Conservation (phyloP, 2,113 vertebrate genomes). For the Dipodomys ordii region DNA sequence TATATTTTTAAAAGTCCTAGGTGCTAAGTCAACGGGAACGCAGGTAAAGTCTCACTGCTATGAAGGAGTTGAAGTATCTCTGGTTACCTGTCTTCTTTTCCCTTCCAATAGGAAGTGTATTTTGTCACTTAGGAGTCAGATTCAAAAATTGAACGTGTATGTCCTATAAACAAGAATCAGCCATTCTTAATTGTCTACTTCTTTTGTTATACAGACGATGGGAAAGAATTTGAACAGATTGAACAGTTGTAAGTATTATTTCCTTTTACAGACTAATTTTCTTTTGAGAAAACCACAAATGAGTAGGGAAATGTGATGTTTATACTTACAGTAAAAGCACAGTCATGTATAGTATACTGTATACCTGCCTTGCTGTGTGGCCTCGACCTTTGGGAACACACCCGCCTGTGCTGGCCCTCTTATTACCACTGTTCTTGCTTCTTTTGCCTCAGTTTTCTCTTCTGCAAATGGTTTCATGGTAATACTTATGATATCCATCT, state of each 20-base stretch:
- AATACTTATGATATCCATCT: background rate
- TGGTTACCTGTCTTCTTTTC: rapidly evolving
- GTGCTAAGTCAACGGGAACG: background rate
- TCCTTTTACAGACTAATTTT: conserved; percentile 38
- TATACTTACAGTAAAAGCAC: no score
- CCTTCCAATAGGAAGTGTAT: background rate
- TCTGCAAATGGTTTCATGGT: background rate
- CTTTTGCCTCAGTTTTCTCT: background rate
- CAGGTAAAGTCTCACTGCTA: rapidly evolving
- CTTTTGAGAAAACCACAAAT: background rate
- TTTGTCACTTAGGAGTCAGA: background rate
- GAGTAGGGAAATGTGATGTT: background rate
- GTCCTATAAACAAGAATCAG: background rate
- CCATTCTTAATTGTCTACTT: background rate
- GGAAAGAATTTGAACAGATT: conserved; percentile 85
- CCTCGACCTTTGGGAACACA: background rate
- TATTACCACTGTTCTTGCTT: background rate
- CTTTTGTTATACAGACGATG: conserved; percentile 83
- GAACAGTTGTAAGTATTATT: conserved; percentile 89
- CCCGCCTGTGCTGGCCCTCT: background rate
- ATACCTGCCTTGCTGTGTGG: background rate
- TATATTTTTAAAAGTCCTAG: background rate
- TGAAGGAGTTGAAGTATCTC: rapidly evolving
- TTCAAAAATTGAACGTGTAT: background rate
- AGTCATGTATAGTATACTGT: background rate